Base-by-base conservation (phyloP, 2,113 vertebrate species). In the Penelope pileata region DNA sequence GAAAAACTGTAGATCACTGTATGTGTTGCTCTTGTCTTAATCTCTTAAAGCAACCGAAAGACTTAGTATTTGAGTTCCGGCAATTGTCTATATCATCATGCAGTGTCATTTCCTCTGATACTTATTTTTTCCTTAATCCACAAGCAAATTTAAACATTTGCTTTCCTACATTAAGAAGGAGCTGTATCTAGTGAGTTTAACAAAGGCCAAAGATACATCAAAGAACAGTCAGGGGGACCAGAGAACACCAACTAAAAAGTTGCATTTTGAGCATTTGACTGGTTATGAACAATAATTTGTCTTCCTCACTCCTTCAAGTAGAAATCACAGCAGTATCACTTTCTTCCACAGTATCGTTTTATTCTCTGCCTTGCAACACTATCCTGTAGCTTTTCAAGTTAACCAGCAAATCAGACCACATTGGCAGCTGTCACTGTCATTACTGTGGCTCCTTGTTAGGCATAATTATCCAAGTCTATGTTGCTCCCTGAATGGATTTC, bases 231-330 rank as follows among this genome's bases (percentile, higher is more conserved):
- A 12, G 19, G 0, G 7, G 30, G 59, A 56, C 29, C 7, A 30
- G 54, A 77, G 51, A 59, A 60, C 42, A 64, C 19, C 54, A 8
- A 10, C 6, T 73, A 21, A 14, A 60, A 86, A 30, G 3, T 38
- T 60, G 2, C 4, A 27, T 36, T 86, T 84, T 69, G 16, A 77
- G 40, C 10, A 62, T 9, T 34, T 48, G 47, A 36, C 4, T 26
- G 60, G 7, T 4, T 36, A n/a, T 27, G 7, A 45, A 17, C 1
- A 53, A 11, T 1, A 30, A 15, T 32, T 54, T 70, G 11, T 15
- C 16, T 67, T 86, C 72, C 18, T 76, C 16, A 63, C 2, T 26
- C 14, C 11, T 50, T 15, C 0, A 0, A 56, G 9, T 7, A 64
- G 53, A 83, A 68, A 56, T 40, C 7, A 32, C 4, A 45, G 27